phyloP scores from a whole-genome alignment of 2,797 vertebrate genomes.

The Chaunax sp. region DNA sequence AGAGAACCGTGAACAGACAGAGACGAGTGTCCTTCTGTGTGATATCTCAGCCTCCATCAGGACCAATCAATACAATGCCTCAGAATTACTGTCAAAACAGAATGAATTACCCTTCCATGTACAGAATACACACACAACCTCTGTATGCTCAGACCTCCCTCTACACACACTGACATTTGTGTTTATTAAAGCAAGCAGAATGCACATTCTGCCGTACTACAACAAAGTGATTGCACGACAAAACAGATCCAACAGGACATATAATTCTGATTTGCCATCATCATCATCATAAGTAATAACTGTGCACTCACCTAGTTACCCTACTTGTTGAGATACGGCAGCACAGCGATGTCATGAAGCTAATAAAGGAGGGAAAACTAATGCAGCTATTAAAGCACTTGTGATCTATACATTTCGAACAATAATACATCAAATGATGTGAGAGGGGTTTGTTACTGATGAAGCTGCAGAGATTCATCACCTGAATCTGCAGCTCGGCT shows the following conservation, averaged over 20 bases:
- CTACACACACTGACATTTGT: slow-evolving; percentile 24
- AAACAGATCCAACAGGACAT: slow-evolving; percentile 10
- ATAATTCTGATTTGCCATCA: neutral
- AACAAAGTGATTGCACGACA: neutral
- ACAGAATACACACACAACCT: slow-evolving; percentile 29
- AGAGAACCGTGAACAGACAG: slow-evolving; percentile 37
- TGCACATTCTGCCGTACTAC: neutral
- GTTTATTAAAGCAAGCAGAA: slow-evolving; percentile 27
- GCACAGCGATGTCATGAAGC: too few species aligned
- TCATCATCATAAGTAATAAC: neutral
- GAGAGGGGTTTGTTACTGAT: too few species aligned
- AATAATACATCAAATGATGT: too few species aligned
- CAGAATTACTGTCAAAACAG: slow-evolving; percentile 71
- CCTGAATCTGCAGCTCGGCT: too few species aligned
- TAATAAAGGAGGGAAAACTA: too few species aligned
- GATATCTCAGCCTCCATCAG: slow-evolving; percentile 70
- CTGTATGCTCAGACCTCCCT: neutral
- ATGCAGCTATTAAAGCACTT: too few species aligned
- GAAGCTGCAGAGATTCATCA: too few species aligned
- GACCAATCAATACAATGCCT: slow-evolving; percentile 73
- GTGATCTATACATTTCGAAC: too few species aligned
- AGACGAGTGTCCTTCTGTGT: slow-evolving; percentile 70
- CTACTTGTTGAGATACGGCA: too few species aligned
- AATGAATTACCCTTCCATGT: slow-evolving; percentile 51
- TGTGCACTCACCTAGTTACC: neutral